Conservation (phyloP, 2,113 vertebrate genomes). For the Nestor notabilis region DNA sequence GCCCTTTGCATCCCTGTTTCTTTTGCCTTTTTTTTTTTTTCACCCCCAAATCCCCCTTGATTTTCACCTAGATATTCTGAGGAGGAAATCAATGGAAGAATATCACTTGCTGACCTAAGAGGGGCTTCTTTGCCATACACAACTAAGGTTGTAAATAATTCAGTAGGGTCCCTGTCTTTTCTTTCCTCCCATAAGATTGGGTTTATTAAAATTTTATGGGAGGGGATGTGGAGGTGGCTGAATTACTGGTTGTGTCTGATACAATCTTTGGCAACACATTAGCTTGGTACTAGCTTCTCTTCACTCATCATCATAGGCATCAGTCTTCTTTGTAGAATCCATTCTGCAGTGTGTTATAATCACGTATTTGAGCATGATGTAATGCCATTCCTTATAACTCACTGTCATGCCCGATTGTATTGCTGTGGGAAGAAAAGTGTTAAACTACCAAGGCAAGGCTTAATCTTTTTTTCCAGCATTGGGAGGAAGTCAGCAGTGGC, state of each 20-base stretch:
- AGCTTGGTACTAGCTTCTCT: neutral
- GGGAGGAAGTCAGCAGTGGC: neutral
- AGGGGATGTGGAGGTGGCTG: slow-evolving; percentile 9
- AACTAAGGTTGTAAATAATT: slow-evolving; percentile 76
- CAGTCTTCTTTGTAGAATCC: neutral
- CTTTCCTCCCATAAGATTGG: slow-evolving; percentile 66
- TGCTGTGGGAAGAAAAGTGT: neutral
- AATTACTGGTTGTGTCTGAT: slow-evolving; percentile 37
- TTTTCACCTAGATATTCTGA: slow-evolving; percentile 15
- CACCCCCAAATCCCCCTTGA: neutral
- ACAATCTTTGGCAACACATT: neutral
- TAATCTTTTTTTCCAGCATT: neutral
- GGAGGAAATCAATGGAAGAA: slow-evolving; percentile 61
- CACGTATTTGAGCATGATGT: neutral
- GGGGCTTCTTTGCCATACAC: slow-evolving; percentile 21
- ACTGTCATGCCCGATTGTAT: neutral
- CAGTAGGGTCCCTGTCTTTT: slow-evolving; percentile 50
- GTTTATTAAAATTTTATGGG: slow-evolving; percentile 77
- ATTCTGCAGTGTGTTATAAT: neutral
- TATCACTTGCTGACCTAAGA: slow-evolving; percentile 68
- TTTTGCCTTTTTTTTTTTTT: neutral
- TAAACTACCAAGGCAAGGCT: neutral
- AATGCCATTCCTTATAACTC: neutral
- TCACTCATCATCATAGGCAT: neutral
- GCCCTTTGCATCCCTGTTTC: neutral